These are phyloP conservation scores for Psammodynastes pulverulentus DNA, from an alignment of 2,113 vertebrate genomes.

Conservation along the genomic window DNA sequence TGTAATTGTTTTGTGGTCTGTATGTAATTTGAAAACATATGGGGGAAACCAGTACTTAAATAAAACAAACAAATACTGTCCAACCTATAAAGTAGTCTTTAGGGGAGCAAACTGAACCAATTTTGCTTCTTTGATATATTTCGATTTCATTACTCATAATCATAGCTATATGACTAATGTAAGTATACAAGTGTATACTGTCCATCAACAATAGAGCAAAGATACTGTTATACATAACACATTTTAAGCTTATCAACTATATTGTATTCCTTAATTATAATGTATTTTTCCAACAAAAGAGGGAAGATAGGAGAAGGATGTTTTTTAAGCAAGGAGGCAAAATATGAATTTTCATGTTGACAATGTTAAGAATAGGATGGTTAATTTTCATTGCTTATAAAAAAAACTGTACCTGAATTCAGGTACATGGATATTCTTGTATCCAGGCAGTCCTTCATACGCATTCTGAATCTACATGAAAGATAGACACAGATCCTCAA, in stretches of 20 bases:
- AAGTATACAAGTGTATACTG: neutral
- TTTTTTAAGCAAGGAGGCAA: neutral
- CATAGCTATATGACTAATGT: neutral
- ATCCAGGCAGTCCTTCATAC: slow-evolving; percentile 83
- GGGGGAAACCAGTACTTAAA: neutral
- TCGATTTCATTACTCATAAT: neutral
- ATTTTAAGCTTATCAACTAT: neutral
- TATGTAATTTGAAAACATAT: neutral
- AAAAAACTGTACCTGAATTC: slow-evolving; percentile 81
- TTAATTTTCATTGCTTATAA: neutral
- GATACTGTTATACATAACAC: neutral
- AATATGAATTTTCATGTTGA: neutral
- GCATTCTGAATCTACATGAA: slow-evolving; percentile 78
- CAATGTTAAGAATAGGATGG: neutral
- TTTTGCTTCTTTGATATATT: neutral
- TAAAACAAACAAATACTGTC: neutral
- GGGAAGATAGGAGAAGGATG: neutral
- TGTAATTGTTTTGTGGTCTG: neutral
- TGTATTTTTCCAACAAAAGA: neutral
- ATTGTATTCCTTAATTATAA: neutral
- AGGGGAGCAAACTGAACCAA: neutral
- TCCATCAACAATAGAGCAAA: neutral
- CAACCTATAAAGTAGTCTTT: neutral
- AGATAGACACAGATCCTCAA: slow-evolving; percentile 18
- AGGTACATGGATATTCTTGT: slow-evolving; percentile 77